Evolutionary conservation across 2,797 vertebrate species (phyloP).

Genomic region (Danio aesculapii): DNA sequence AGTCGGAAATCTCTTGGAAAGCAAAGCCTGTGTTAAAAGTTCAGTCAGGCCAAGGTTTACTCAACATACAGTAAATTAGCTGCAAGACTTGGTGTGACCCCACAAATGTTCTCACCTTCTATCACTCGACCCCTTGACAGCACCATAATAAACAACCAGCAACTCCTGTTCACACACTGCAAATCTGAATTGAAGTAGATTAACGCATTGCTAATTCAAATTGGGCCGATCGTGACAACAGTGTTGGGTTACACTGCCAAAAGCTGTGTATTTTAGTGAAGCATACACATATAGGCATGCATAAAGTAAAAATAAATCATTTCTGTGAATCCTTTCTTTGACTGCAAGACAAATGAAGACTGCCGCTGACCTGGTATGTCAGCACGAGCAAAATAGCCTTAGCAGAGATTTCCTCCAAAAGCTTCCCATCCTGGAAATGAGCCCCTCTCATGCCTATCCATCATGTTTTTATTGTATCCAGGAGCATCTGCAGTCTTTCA

Average conservation of each 20-base stretch:
- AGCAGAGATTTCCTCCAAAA: constrained; percentile 50
- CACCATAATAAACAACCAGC: constrained; percentile 71
- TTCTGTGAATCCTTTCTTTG: constrained; percentile 39
- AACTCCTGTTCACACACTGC: constrained; percentile 61
- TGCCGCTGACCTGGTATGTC: constrained; percentile 63
- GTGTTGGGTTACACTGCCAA: constrained; percentile 21
- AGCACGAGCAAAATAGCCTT: constrained; percentile 62
- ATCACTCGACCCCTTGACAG: constrained; percentile 65
- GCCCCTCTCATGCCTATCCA: constrained; percentile 22
- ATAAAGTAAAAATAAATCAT: constrained; percentile 27
- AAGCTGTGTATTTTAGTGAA: constrained; percentile 24
- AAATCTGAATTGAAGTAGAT: constrained; percentile 42
- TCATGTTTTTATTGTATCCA: constrained; percentile 40
- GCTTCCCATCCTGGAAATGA: constrained; percentile 41
- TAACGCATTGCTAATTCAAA: constrained; percentile 31
- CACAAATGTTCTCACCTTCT: constrained; percentile 75
- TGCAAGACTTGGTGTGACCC: constrained; percentile 75
- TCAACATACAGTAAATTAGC: constrained; percentile 75
- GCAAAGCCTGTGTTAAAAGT: constrained; percentile 67
- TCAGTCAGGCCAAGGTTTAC: constrained; percentile 81
- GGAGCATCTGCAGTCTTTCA: constrained; percentile 32
- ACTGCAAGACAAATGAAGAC: constrained; percentile 42
- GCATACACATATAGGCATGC: constrained; percentile 6
- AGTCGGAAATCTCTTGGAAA: constrained; percentile 70
- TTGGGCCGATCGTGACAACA: constrained; percentile 14